Conservation (phyloP, 1,140 invertebrate genomes). For the Zaprionus tsacasi region DNA sequence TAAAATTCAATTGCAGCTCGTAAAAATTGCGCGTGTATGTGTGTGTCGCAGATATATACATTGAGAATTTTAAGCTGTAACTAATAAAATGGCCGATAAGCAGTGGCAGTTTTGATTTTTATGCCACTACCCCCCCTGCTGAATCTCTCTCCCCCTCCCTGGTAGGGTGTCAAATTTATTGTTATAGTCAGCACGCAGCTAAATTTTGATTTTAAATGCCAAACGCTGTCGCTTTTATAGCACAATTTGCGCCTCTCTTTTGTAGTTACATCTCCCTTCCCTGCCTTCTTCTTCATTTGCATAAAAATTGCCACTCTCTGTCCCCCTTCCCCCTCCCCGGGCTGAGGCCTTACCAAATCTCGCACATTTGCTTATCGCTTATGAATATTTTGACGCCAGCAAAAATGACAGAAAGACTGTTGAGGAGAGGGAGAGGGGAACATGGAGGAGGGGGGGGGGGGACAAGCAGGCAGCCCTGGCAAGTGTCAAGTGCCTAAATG, state of each 20-base stretch:
- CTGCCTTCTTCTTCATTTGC: slow-evolving; percentile 45
- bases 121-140: slow-evolving; percentile 31
- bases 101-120: slow-evolving; percentile 69
- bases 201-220: slow-evolving; percentile 76
- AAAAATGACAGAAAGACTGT: no score
- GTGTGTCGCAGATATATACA: neutral
- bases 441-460: neutral
- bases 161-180: slow-evolving; percentile 57
- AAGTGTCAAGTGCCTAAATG: slow-evolving; percentile 67
- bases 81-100: slow-evolving; percentile 77
- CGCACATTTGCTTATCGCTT: slow-evolving; percentile 66
- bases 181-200: slow-evolving; percentile 37
- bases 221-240: slow-evolving; percentile 68
- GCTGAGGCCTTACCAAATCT: slow-evolving; percentile 17
- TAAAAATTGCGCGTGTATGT: slow-evolving; percentile 70
- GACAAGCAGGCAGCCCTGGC: slow-evolving; percentile 13
- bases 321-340: neutral
- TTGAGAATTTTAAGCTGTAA: slow-evolving; percentile 76
- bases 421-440: neutral
- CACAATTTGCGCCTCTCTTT: slow-evolving; percentile 58
- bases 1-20: slow-evolving; percentile 77
- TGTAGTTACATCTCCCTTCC: slow-evolving; percentile 50
- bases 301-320: slow-evolving; percentile 62
- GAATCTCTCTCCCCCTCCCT: neutral
- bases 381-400: slow-evolving; percentile 72